These are phyloP conservation scores for Delichon dasypus DNA, from an alignment of 2,797 vertebrate species.

Conservation along the genomic window DNA sequence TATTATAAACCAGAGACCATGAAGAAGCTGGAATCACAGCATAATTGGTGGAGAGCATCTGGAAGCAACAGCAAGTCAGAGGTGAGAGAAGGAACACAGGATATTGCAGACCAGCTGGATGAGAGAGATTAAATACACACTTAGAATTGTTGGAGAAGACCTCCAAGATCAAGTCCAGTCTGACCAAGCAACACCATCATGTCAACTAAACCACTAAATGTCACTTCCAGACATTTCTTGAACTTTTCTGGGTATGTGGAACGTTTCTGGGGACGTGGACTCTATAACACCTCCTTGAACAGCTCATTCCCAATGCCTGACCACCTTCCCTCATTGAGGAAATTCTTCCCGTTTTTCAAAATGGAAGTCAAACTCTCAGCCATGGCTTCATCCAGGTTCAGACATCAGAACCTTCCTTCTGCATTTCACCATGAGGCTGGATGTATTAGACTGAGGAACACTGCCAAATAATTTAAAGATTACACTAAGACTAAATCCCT, in stretches of 20 bases:
- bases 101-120: rapidly evolving
- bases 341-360: background rate
- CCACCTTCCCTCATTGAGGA: background rate
- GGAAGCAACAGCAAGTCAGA: background rate
- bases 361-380: background rate
- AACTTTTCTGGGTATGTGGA: background rate
- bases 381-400: background rate
- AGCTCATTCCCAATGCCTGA: background rate
- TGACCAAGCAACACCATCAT: background rate
- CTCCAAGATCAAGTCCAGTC: background rate
- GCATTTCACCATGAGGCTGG: background rate
- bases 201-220: background rate
- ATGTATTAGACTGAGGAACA: background rate
- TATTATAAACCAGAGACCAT: background rate
- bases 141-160: background rate
- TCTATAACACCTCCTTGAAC: background rate
- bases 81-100: background rate
- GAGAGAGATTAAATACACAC: background rate
- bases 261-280: background rate
- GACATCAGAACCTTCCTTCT: background rate
- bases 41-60: background rate
- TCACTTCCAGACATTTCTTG: background rate
- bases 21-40: background rate
- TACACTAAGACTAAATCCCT: conserved; percentile 36
- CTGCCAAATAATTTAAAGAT: conserved; percentile 53